A percentile compares a stretch with the other conserved stretches of the same genome.
phyloP scores from a whole-genome alignment of 2,113 vertebrate species.

The Campylomormyrus numenius region DNA sequence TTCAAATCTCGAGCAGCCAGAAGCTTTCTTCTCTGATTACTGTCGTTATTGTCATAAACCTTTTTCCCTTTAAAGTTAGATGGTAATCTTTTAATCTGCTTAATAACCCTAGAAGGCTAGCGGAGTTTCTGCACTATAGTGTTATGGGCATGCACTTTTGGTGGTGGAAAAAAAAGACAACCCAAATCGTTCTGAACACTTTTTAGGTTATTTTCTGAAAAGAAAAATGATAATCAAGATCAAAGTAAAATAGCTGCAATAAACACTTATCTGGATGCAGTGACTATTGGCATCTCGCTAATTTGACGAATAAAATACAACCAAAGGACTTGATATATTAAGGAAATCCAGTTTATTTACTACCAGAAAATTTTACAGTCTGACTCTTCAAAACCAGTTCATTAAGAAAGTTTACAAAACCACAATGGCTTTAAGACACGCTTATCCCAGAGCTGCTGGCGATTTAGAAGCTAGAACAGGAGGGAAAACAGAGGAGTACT shows the following conservation, averaged over 20 bases:
- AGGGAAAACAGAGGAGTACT: conserved; percentile 37
- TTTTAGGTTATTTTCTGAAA: not conserved
- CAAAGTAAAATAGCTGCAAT: not conserved
- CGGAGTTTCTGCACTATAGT: conserved; percentile 4
- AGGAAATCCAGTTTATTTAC: not conserved
- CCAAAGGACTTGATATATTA: not conserved
- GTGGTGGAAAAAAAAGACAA: not conserved
- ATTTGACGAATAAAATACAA: not conserved
- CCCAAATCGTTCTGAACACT: not conserved
- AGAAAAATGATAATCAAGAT: not conserved
- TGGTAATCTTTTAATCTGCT: conserved; percentile 59
- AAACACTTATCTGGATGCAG: not conserved
- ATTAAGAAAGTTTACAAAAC: not conserved
- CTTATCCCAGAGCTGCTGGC: conserved; percentile 50
- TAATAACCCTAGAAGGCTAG: conserved; percentile 50
- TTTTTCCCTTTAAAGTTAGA: conserved; percentile 40
- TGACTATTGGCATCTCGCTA: too few species aligned
- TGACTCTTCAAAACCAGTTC: not conserved
- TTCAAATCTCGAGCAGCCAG: not conserved
- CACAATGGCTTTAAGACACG: not conserved
- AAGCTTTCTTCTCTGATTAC: not conserved
- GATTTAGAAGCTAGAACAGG: conserved; percentile 6
- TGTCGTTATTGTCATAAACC: conserved; percentile 24
- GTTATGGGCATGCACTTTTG: not conserved
- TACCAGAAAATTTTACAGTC: not conserved